Base-by-base conservation (phyloP, 2,113 vertebrate species). In the Anolis sagrei region DNA sequence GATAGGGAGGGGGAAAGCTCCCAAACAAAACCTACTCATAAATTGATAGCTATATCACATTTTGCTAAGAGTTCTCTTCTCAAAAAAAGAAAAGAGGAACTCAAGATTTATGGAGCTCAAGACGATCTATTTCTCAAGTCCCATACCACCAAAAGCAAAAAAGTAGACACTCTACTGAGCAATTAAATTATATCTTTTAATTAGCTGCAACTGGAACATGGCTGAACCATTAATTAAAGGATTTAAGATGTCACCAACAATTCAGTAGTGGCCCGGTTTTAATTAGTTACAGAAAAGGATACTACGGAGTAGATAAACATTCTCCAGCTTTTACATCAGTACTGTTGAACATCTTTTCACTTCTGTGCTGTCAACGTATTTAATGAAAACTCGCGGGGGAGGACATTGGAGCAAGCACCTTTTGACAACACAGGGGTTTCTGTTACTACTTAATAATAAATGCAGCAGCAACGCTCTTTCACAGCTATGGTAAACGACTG, bases 191-290 rank as follows among this genome's bases (percentile, higher is more conserved):
- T 91, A 90, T 86, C 91, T 88, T 87, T 74, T 89, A 92, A 89
- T 92, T 92, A 93, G 89, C 86, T 95, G 84, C 83, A 91, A 92
- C 70, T 93, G 92, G 88, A 91, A 94, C 91, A 93, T 79, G 89
- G 88, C 90, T 93, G 91, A 95, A 89, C 29, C 76, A 90, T 91
- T 95, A 95, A 94, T 95, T 95, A 95, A 93, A 79, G 86, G 81
- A 93, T 81, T 86, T 93, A 88, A 94, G 89, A 34, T 84, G 89
- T 81, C 66, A 79, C 75, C n/a, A 83, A 78, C 81, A 93, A 88
- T 90, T 90, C 88, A 90, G 87, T 79, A 76, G 11, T 84, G 89
- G 83, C 64, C 68, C 0, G 29, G 44, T 82, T 90, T 90, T 86
- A 91, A 76, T 86, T 86, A 51, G 68, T 36, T 87, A 62, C 23